Evolutionary conservation across 2,888 invertebrate genomes (phyloP).

Genomic region (Ophonus ardosiacus): DNA sequence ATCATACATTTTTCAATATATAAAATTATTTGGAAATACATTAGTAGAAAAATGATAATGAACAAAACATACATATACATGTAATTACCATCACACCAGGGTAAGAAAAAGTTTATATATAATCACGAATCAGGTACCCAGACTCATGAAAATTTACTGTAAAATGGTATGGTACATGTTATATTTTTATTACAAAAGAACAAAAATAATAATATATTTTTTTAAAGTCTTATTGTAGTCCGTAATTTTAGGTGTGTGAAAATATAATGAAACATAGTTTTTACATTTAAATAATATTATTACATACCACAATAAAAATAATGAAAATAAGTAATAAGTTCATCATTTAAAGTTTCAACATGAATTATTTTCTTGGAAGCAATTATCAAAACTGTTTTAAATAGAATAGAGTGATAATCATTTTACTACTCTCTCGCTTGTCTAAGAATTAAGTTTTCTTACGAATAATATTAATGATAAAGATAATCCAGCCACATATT

Average conservation of each 20-base stretch:
- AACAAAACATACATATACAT: slow-evolving; percentile 10
- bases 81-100: slow-evolving; percentile 17
- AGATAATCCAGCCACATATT: no score
- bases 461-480: no score
- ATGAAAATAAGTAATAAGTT: background rate
- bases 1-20: slow-evolving; percentile 40
- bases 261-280: background rate
- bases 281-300: background rate
- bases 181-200: background rate
- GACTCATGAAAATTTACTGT: background rate
- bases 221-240: background rate
- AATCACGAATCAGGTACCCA: slow-evolving; percentile 11
- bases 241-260: slow-evolving; percentile 1
- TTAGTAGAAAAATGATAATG: slow-evolving; percentile 29
- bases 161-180: background rate
- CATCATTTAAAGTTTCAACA: background rate
- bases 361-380: background rate
- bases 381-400: background rate
- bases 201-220: background rate
- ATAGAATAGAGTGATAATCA: background rate
- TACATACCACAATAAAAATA: background rate
- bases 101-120: background rate
- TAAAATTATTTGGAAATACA: slow-evolving; percentile 35
- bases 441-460: no score
- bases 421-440: no score